Conservation (phyloP, 2,113 vertebrate genomes). For the Pimephales promelas region DNA sequence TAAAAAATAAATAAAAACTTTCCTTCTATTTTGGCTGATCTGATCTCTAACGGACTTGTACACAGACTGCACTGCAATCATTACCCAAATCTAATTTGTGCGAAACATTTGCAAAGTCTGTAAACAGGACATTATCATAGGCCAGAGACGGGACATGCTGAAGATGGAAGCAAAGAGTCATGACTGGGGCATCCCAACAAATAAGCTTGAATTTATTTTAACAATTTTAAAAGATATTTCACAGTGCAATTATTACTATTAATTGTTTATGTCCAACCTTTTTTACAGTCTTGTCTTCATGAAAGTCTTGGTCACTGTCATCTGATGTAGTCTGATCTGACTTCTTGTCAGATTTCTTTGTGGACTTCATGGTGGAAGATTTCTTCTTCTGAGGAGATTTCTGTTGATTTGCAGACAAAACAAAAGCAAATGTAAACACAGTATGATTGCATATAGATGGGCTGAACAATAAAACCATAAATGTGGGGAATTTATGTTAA, state of each 20-base stretch:
- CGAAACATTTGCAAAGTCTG: too few relatives aligned
- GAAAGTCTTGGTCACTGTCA: slow-evolving; percentile 20
- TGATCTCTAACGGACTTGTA: too few relatives aligned
- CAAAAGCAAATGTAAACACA: background rate
- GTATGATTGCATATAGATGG: background rate
- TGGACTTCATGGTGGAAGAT: slow-evolving; percentile 57
- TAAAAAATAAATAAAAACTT: too few relatives aligned
- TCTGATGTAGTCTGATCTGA: slow-evolving; percentile 61
- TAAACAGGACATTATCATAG: too few relatives aligned
- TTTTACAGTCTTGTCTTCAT: slow-evolving; percentile 55
- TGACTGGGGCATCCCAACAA: too few relatives aligned
- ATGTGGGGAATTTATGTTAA: background rate
- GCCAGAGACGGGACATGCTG: too few relatives aligned
- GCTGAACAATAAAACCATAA: background rate
- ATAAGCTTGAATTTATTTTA: background rate
- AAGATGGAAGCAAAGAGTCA: too few relatives aligned
- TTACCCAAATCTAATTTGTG: too few relatives aligned
- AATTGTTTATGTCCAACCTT: slow-evolving; percentile 52
- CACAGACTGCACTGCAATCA: too few relatives aligned
- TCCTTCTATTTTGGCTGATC: too few relatives aligned
- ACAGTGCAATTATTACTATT: background rate
- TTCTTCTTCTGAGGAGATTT: slow-evolving; percentile 61
- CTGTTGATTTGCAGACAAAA: slow-evolving; percentile 36
- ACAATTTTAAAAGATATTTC: background rate
- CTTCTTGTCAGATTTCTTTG: slow-evolving; percentile 44